These are phyloP conservation scores for Norana najaformis DNA, from an alignment of 2,888 invertebrate species.

Conservation along the genomic window DNA sequence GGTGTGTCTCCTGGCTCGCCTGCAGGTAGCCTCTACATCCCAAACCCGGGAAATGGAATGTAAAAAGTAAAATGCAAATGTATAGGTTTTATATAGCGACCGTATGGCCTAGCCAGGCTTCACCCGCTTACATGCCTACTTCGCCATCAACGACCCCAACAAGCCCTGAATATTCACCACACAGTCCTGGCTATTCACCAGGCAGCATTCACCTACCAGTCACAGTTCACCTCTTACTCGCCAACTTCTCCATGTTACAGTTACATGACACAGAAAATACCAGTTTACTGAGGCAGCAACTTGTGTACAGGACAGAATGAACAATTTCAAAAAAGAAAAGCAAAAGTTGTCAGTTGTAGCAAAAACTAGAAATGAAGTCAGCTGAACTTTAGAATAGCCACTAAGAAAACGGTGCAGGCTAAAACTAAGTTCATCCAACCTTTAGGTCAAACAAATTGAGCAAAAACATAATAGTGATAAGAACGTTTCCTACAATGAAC, in stretches of 20 bases:
- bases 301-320: neutral
- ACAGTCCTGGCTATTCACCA: slow-evolving; percentile 69
- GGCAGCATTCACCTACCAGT: slow-evolving; percentile 81
- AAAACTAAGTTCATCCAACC: neutral
- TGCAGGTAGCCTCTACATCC: neutral
- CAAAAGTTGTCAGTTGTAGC: neutral
- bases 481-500: neutral
- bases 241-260: slow-evolving; percentile 56
- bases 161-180: slow-evolving; percentile 64
- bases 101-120: slow-evolving; percentile 67
- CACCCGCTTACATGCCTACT: slow-evolving; percentile 70
- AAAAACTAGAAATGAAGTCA: neutral
- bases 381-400: neutral
- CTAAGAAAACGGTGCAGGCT: neutral
- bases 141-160: slow-evolving; percentile 66
- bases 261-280: slow-evolving; percentile 41
- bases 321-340: neutral
- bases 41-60: slow-evolving; percentile 68
- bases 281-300: too few species aligned
- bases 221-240: slow-evolving; percentile 58
- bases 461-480: too few species aligned
- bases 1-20: slow-evolving; percentile 60
- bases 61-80: too few species aligned
- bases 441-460: too few species aligned
- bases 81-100: too few species aligned